Evolutionary conservation across 2,113 vertebrate species (phyloP), one percentile per base, ranked within the genome.

Genomic region (Syngnathus typhle): DNA sequence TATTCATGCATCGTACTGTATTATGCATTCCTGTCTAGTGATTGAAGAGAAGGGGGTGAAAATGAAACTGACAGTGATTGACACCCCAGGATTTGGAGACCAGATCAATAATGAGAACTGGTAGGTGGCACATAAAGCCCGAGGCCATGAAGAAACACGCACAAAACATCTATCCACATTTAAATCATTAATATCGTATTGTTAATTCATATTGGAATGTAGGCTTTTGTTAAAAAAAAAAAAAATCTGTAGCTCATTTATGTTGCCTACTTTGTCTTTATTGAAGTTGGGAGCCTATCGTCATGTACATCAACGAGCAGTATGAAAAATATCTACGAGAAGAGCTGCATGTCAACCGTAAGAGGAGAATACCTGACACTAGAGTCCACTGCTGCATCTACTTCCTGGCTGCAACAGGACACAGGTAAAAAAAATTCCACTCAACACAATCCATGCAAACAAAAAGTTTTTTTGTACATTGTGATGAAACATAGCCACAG

Each of bases 81-180:
- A 98, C 77, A 98, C 96, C 0, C 96, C 96, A 0, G 96, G 96
- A 64, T 98, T 98, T 6, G 96, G 96, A 73, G 96, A 98, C 83
- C 95, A 96, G 84, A 98, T 98, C 84, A 98, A 98, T 91, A 98
- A 98, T 2, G 93, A 96, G 58, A 95, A 98, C 84, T 98, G 96
- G 96, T 98, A 84, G 83, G 90, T 58, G 0, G 2, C 43, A 16
- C 44, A 39, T 2, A 11, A 54, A 5, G 37, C 5, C 10, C 21
- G 41, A 56, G 7, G 15, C 11, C 2, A 46, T 23, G 4, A 41
- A 43, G 5, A 43, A 3, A 13, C 37, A 61, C 32, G 12, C 19
- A n/a, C 32, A 39, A 3, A 11, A 38, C 3, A 32, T 32, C 27
- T 3, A 32, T 32, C 27, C 27, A 27, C 27, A 27, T 27, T 27